Percentiles rank a stretch among this genome's conserved stretches.
Evolutionary conservation across 2,797 vertebrate species (phyloP).

Genomic region (Argya squamiceps): DNA sequence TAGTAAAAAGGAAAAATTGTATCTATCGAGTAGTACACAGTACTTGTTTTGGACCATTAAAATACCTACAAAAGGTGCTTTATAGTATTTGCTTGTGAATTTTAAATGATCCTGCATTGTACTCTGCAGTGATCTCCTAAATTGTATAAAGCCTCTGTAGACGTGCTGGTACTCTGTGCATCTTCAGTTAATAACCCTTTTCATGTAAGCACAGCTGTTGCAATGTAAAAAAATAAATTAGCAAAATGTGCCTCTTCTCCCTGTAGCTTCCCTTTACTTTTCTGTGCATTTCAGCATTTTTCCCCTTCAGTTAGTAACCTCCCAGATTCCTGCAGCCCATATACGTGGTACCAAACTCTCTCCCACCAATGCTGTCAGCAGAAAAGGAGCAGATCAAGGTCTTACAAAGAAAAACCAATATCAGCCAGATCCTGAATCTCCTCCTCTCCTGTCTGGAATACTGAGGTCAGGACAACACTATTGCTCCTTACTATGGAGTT

Average conservation of each 20-base stretch:
- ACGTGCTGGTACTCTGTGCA: background rate
- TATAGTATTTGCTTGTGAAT: conserved; percentile 40
- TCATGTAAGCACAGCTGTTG: conserved; percentile 65
- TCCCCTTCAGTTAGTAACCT: background rate
- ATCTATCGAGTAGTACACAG: background rate
- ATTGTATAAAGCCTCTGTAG: conserved; percentile 13
- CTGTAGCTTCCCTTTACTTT: conserved; percentile 4
- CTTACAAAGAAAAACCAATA: background rate
- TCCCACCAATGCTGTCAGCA: background rate
- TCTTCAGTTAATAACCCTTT: conserved; percentile 63
- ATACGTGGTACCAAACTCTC: background rate
- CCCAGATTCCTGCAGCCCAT: background rate
- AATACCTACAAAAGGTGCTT: conserved; percentile 48
- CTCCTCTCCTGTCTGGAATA: background rate
- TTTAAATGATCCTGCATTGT: conserved; percentile 31
- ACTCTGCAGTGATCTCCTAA: conserved; percentile 28
- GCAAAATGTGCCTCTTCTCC: conserved; percentile 11
- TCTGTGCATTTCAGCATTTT: conserved; percentile 36
- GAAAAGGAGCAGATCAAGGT: background rate
- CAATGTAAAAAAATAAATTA: conserved; percentile 53
- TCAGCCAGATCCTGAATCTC: background rate
- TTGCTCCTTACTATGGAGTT: background rate
- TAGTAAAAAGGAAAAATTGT: conserved; percentile 32
- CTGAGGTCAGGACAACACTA: background rate
- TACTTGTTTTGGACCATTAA: conserved; percentile 52